Conservation (phyloP, 2,113 vertebrate genomes). For the Pongo abelii region DNA sequence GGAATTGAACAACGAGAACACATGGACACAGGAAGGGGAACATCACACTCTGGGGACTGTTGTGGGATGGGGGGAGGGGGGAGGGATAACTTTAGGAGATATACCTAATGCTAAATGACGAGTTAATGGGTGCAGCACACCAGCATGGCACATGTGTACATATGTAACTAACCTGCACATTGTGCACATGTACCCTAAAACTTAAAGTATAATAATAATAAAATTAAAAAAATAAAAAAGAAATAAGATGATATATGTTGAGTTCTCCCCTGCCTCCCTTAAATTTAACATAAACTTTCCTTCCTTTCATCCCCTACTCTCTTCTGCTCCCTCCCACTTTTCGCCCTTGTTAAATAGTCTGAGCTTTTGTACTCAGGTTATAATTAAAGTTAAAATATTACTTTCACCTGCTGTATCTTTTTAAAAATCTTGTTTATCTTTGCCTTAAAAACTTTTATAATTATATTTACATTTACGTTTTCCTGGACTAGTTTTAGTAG, state of each 20-base stretch:
- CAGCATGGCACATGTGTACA: too few species aligned
- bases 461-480: neutral
- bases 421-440: neutral
- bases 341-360: neutral
- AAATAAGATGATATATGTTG: neutral
- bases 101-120: too few species aligned
- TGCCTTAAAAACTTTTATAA: neutral
- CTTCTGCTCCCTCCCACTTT: neutral
- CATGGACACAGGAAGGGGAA: too few species aligned
- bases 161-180: too few species aligned
- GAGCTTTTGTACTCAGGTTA: neutral
- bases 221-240: neutral
- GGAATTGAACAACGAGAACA: too few species aligned
- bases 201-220: too few species aligned
- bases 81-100: too few species aligned
- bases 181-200: too few species aligned
- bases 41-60: too few species aligned
- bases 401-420: neutral
- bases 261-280: neutral
- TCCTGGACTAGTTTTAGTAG: neutral
- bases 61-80: too few species aligned
- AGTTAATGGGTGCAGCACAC: too few species aligned
- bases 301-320: neutral
- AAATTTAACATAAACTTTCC: constrained; percentile 24
- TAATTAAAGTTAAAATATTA: constrained; percentile 40